Conservation (phyloP, 2,888 invertebrate genomes). For the Nephrocerus scutellatus region DNA sequence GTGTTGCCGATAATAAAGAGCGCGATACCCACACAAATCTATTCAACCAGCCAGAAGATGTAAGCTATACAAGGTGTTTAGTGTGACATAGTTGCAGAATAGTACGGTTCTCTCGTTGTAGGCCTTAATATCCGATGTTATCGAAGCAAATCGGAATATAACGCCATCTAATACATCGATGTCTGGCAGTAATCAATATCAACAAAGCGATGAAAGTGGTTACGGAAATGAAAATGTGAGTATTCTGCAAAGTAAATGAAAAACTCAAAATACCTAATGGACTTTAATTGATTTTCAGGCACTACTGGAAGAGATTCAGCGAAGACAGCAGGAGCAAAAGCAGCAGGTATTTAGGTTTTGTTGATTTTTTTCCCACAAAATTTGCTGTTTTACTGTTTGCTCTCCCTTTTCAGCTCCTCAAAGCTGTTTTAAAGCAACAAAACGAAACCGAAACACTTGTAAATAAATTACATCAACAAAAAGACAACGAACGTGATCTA, state of each 20-base stretch:
- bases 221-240: constrained; percentile 28
- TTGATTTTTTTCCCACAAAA: too few relatives aligned
- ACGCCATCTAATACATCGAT: constrained; percentile 5
- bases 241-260: too few relatives aligned
- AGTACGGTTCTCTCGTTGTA: neutral
- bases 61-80: constrained; percentile 7
- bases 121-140: constrained; percentile 23
- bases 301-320: constrained; percentile 24
- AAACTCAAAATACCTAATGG: too few relatives aligned
- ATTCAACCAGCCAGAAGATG: constrained; percentile 23
- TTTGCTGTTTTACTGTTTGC: too few relatives aligned
- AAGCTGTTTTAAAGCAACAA: constrained; percentile 52
- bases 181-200: too few relatives aligned
- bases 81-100: neutral
- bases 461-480: constrained; percentile 60
- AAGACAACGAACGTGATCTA: constrained; percentile 56
- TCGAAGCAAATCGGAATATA: constrained; percentile 7
- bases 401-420: constrained; percentile 47
- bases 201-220: constrained; percentile 14
- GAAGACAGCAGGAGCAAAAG: constrained; percentile 27
- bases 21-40: constrained; percentile 4
- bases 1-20: too few relatives aligned
- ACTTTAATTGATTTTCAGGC: constrained; percentile 19
- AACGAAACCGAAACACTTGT: constrained; percentile 60
- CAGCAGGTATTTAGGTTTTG: constrained; percentile 25